These are phyloP conservation scores for Pyrocoelia pectoralis DNA, from an alignment of 2,888 invertebrate species.

Conservation along the genomic window DNA sequence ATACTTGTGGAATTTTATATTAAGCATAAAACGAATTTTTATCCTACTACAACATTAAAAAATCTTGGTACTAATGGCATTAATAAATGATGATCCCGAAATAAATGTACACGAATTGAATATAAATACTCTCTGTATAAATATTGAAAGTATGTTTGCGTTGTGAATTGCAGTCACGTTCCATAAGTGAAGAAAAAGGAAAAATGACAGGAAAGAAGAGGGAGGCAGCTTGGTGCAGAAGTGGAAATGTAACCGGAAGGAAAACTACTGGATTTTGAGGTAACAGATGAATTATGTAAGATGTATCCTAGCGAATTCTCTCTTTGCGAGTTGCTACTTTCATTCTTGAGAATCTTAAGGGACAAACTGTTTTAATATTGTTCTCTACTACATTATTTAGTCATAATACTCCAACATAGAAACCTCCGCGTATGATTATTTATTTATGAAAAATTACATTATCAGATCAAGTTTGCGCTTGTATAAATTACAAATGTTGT, in stretches of 20 bases:
- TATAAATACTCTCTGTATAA: neutral
- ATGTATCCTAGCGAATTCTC: slow-evolving; percentile 47
- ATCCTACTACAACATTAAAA: neutral
- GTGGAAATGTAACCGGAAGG: slow-evolving; percentile 60
- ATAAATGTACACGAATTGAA: slow-evolving; percentile 10
- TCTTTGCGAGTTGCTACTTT: slow-evolving; percentile 33
- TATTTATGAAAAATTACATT: neutral
- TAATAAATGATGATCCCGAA: slow-evolving; percentile 1
- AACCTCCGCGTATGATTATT: neutral
- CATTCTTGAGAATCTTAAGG: slow-evolving; percentile 28
- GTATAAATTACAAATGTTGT: no score
- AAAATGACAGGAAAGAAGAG: slow-evolving; percentile 32
- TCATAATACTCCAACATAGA: neutral
- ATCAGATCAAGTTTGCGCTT: neutral
- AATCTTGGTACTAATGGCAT: neutral
- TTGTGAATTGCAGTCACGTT: slow-evolving; percentile 29
- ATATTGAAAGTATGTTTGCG: slow-evolving; percentile 3
- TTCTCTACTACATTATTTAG: slow-evolving; percentile 25
- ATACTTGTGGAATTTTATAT: neutral
- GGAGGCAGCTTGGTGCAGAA: slow-evolving; percentile 38
- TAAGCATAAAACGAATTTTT: neutral
- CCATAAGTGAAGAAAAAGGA: slow-evolving; percentile 21
- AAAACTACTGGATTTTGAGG: slow-evolving; percentile 58
- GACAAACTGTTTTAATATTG: slow-evolving; percentile 20
- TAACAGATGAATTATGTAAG: slow-evolving; percentile 60